A percentile compares a stretch with the other conserved stretches of the same genome.
Evolutionary conservation across 92 coral and sea anemone genomes (phyloP).

Genomic region (Phymanthus crucifer): DNA sequence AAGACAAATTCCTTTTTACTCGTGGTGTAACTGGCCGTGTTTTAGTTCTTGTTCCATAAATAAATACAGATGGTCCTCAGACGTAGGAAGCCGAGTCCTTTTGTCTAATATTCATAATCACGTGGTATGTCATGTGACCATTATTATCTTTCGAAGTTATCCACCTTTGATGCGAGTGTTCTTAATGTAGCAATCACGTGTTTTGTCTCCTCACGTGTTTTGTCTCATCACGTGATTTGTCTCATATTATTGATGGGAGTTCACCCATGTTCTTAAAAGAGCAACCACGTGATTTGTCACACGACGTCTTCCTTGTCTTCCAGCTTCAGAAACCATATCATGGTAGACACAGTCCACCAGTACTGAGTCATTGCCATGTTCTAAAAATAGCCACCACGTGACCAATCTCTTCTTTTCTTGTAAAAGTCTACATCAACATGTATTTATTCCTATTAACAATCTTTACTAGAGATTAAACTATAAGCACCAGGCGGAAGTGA

Average conservation of each 20-base stretch:
- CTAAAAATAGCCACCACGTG: neutral
- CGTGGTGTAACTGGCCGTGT: neutral
- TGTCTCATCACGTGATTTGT: too few relatives aligned
- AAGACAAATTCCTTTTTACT: neutral
- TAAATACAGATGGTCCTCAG: neutral
- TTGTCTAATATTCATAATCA: too few relatives aligned
- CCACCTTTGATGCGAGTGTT: too few relatives aligned
- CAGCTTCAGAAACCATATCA: neutral
- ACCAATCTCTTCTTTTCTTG: neutral
- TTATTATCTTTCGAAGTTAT: too few relatives aligned
- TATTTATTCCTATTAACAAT: neutral
- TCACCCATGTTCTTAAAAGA: neutral
- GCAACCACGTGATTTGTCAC: neutral
- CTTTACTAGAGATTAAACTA: neutral
- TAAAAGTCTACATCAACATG: neutral
- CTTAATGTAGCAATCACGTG: too few relatives aligned
- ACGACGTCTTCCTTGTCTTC: neutral
- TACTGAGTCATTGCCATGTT: neutral
- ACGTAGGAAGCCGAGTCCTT: neutral
- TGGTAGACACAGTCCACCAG: too few relatives aligned
- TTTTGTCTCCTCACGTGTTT: too few relatives aligned
- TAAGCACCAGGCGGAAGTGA: conserved; percentile 36
- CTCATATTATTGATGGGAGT: too few relatives aligned
- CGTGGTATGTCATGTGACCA: too few relatives aligned
- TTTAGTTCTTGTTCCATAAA: neutral